A percentile compares a stretch with the other conserved stretches of the same genome.
Evolutionary conservation across 2,797 vertebrate species (phyloP).

Genomic region (Leptatherina wallacei): DNA sequence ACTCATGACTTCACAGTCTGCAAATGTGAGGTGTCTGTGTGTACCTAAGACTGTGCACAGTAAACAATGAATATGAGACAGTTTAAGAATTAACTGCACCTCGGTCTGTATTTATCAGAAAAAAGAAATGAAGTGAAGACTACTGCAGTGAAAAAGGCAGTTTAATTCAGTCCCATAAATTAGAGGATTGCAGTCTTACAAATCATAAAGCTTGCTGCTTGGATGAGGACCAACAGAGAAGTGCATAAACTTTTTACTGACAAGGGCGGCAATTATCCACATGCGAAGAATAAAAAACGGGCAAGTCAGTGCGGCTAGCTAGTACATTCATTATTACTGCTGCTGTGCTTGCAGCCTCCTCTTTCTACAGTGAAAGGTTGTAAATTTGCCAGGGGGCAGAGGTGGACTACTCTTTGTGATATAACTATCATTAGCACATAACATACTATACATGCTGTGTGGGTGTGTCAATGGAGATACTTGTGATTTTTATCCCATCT

Average conservation of each 20-base stretch:
- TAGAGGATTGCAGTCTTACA: conserved; percentile 50
- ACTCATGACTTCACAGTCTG: conserved; percentile 73
- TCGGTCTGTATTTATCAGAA: conserved; percentile 39
- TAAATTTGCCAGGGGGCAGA: conserved; percentile 64
- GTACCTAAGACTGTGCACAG: conserved; percentile 30
- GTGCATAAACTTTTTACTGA: conserved; percentile 72
- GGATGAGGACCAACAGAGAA: conserved; percentile 63
- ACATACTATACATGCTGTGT: conserved; percentile 39
- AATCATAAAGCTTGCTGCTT: conserved; percentile 66
- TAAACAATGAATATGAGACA: conserved; percentile 51
- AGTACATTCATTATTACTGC: conserved; percentile 68
- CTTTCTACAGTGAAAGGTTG: conserved; percentile 68
- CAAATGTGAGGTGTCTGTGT: conserved; percentile 50
- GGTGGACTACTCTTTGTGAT: conserved; percentile 61
- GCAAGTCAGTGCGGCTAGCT: conserved; percentile 54
- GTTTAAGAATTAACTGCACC: conserved; percentile 36
- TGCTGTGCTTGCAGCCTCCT: conserved; percentile 51
- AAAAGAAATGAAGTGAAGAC: conserved; percentile 49
- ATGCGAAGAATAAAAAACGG: conserved; percentile 67
- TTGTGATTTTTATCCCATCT: conserved; percentile 19
- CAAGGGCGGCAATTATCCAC: conserved; percentile 75
- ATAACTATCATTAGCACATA: conserved; percentile 69
- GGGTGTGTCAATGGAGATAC: conserved; percentile 26
- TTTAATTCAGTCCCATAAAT: conserved; percentile 63
- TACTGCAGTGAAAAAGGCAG: conserved; percentile 29